Evolutionary conservation across 2,797 vertebrate genomes (phyloP), one percentile per base, ranked within the genome.

Genomic region (Anomalospiza imberbis): DNA sequence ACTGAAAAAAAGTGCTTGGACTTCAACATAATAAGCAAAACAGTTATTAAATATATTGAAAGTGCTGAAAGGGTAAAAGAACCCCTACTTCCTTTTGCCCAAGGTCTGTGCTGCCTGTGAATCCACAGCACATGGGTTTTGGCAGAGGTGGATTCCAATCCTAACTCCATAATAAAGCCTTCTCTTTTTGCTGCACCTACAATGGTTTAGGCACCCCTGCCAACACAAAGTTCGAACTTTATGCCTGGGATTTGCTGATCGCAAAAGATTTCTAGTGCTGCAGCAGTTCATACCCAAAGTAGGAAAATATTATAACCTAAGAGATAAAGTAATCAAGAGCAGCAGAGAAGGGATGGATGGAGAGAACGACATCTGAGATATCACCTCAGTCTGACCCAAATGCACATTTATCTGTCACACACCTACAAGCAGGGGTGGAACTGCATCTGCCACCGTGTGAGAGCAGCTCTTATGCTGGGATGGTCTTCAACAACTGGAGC

Each of bases 21-120:
- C 88, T 83, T 91, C 68, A 86, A 90, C 60, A 70, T 61, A 95
- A 83, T 50, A 90, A 91, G 40, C 70, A 88, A 93, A 96, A 93
- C 34, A 91, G 63, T 84, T 84, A 96, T 92, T 96, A 91, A 93
- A 73, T 28, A 79, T 76, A 95, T 71, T 96, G 85, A 42, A 93
- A 95, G 53, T n/a, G 53, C 53, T 90, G 74, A 89, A 92, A 62
- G 63, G 67, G 66, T 81, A 60, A 75, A 79, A 91, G 87, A 90
- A 70, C 48, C 66, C 48, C 40, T 54, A 19, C 85, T 67, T 93
- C 79, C 79, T 94, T 93, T 75, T 86, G 73, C 67, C 79, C 60
- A 74, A 93, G 72, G 73, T 85, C 61, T 81, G 3, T 8, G 77
- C 17, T 50, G 85, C 63, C 68, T 71, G 45, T 68, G 85, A 90